These are phyloP conservation scores for Neogobius melanostomus DNA, from an alignment of 2,113 vertebrate genomes.

Conservation along the genomic window DNA sequence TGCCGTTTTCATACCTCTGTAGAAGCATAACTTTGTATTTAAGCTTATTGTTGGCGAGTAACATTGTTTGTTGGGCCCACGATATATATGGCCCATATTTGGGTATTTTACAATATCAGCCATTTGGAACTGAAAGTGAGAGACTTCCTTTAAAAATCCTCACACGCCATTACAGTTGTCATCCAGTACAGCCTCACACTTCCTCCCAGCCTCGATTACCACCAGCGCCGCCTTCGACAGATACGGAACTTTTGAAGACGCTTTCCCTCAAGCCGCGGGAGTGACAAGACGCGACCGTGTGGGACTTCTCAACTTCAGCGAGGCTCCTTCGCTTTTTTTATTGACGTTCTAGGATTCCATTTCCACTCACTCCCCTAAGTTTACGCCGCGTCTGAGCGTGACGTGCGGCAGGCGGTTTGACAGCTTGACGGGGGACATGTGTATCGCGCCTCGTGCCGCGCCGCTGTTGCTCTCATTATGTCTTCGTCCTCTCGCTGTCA, in stretches of 20 bases:
- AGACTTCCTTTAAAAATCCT: too few species aligned
- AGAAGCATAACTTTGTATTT: too few species aligned
- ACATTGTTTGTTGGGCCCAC: too few species aligned
- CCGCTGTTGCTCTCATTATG: slow-evolving; percentile 46
- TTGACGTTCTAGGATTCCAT: slow-evolving; percentile 20
- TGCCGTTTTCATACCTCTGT: too few species aligned
- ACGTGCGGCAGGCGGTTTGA: slow-evolving; percentile 41
- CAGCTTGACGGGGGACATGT: slow-evolving; percentile 50
- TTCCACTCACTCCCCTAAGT: slow-evolving; percentile 25
- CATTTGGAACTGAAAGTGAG: too few species aligned
- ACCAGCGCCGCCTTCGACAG: not conserved
- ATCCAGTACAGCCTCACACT: too few species aligned
- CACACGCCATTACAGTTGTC: too few species aligned
- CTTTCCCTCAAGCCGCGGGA: not conserved
- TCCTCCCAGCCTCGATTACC: not conserved
- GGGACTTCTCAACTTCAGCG: not conserved
- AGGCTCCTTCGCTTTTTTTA: not conserved
- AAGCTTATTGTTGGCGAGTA: too few species aligned
- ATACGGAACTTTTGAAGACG: slow-evolving; percentile 22
- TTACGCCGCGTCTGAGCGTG: slow-evolving; percentile 15
- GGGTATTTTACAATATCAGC: too few species aligned
- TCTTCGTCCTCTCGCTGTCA: slow-evolving; percentile 41
- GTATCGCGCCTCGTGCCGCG: slow-evolving; percentile 13
- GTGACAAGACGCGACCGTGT: slow-evolving; percentile 7
- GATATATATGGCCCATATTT: too few species aligned